Evolutionary conservation across 2,113 vertebrate species (phyloP), one percentile per base, ranked within the genome.

Genomic region (Amazona vittata): DNA sequence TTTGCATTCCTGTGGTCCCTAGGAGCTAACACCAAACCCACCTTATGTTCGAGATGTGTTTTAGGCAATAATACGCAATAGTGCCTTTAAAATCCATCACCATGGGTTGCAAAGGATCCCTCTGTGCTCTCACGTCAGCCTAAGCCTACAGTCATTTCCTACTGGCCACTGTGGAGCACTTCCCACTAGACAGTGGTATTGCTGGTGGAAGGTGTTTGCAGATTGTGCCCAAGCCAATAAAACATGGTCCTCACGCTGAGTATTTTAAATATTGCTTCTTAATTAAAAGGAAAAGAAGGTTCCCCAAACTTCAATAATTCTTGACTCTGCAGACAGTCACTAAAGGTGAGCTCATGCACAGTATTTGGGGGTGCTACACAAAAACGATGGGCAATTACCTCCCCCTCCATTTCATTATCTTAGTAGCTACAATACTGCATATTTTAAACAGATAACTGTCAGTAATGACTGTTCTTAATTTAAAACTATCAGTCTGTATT

Each of bases 31-130:
- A 93, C 53, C 71, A 89, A 97, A 93, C 84, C 60, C 60, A 85
- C 71, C 86, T 76, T 44, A 74, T 26, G 90, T n/a, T 77, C 59
- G 39, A 90, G 95, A 78, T 77, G 33, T n/a, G 46, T 71, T 97
- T 97, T 69, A 93, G 85, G 96, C 95, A 96, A 64, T 59, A 84
- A 85, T 76, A 69, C 79, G 84, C 95, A 96, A 93, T 75, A 86
- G 64, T 17, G 10, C 70, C 76, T 94, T 95, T 76, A 95, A 97
- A 97, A 86, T 46, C 53, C 90, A 91, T 67, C 74, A 89, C 73
- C 62, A 62, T 0, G 1, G 33, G 17, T 79, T 65, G 47, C 65
- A 92, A 73, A 89, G 74, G 78, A 87, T 71, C 31, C 44, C 20
- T 84, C 62, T 28, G 20, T 39, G 47, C 37, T 78, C 37, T 37